phyloP scores from a whole-genome alignment of 2,888 invertebrate genomes.

The Drosophila trichaetosa region DNA sequence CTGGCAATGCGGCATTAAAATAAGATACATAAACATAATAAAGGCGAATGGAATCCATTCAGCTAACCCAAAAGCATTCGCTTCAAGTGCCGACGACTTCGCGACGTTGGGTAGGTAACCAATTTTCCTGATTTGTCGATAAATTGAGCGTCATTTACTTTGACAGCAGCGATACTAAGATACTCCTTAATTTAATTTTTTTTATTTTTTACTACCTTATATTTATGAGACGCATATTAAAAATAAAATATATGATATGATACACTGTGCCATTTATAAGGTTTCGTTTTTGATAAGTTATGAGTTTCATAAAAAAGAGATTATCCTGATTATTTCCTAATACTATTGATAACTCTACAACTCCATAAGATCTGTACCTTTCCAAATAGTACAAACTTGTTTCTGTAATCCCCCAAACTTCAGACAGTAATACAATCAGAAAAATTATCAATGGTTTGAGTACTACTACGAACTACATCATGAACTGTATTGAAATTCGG shows the following conservation, averaged over 20 bases:
- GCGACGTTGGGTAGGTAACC: slow-evolving; percentile 65
- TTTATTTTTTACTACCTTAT: neutral
- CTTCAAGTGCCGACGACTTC: slow-evolving; percentile 14
- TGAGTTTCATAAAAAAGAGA: neutral
- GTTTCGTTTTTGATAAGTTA: neutral
- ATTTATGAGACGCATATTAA: neutral
- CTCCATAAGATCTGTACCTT: neutral
- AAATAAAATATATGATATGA: neutral
- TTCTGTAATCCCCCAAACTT: neutral
- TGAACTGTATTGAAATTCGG: neutral
- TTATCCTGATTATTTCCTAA: neutral
- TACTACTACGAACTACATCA: neutral
- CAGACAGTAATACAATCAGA: neutral
- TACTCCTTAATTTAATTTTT: slow-evolving; percentile 8
- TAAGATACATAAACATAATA: slow-evolving; percentile 59
- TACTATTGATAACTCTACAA: neutral
- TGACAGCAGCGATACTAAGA: neutral
- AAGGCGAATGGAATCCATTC: slow-evolving; percentile 19
- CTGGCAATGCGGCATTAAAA: slow-evolving; percentile 44
- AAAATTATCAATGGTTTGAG: neutral
- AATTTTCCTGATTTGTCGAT: slow-evolving; percentile 78
- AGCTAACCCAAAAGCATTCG: slow-evolving; percentile 3
- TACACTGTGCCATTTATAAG: neutral
- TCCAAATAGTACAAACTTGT: neutral
- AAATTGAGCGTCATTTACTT: slow-evolving; percentile 43